phyloP scores from a whole-genome alignment of 2,888 invertebrate species.

The Drosophila fungiperda region DNA sequence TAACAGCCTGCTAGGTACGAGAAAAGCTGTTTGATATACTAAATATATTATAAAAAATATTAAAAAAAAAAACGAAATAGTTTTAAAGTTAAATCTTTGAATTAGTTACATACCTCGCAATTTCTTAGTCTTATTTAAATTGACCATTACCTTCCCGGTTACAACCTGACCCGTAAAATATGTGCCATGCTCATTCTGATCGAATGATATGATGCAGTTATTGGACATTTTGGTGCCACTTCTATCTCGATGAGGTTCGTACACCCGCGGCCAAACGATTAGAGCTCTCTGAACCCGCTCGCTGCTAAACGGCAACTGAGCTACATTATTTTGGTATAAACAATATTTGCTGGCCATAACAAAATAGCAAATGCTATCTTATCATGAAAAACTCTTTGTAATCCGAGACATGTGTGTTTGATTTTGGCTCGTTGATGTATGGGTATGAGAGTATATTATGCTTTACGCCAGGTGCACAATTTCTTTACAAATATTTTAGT shows the following conservation, averaged over 20 bases:
- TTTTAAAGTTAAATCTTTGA: background rate
- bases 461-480: background rate
- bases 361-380: slow-evolving; percentile 33
- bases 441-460: background rate
- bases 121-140: slow-evolving; percentile 81
- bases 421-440: background rate
- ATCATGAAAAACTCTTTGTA: slow-evolving; percentile 36
- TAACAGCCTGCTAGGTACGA: slow-evolving; percentile 32
- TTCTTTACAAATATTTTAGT: background rate
- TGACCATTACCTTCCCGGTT: slow-evolving; percentile 81
- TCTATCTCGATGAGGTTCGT: background rate
- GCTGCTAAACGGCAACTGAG: slow-evolving; percentile 57
- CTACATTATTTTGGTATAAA: slow-evolving; percentile 13
- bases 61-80: slow-evolving; percentile 9
- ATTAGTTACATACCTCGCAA: slow-evolving; percentile 75
- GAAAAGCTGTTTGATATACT: background rate
- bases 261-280: slow-evolving; percentile 2
- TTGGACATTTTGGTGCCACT: slow-evolving; percentile 64
- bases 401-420: slow-evolving; percentile 24
- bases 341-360: slow-evolving; percentile 18
- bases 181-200: slow-evolving; percentile 89
- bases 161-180: slow-evolving; percentile 84
- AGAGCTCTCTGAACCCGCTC: slow-evolving; percentile 46
- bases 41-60: background rate
- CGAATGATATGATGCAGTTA: slow-evolving; percentile 84